phyloP scores from a whole-genome alignment of 35 echinoderm and acorn worm species.

The Apostichopus californicus region DNA sequence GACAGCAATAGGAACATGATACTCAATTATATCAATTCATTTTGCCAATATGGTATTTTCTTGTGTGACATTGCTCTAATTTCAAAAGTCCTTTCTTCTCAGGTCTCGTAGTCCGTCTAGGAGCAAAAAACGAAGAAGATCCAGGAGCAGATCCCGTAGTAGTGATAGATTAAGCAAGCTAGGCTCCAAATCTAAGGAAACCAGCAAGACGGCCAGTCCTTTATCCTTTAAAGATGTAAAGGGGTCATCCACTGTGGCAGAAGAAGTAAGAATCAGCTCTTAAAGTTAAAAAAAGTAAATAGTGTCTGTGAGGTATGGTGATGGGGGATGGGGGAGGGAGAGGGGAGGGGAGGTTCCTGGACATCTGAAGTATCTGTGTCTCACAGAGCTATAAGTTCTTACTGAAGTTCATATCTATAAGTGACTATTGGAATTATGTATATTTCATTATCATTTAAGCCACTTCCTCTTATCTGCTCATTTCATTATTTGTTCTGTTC shows the following conservation, averaged over 20 bases:
- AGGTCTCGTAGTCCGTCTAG: conserved; percentile 1
- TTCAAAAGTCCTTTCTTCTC: not conserved
- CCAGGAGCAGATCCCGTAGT: conserved; percentile 7
- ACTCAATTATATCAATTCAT: too few species aligned
- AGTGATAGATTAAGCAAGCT: not conserved
- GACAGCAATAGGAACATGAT: too few species aligned
- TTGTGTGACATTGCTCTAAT: not conserved
- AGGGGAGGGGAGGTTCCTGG: too few species aligned
- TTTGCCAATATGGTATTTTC: too few species aligned
- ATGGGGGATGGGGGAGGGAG: too few species aligned
- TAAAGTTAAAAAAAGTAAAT: too few species aligned
- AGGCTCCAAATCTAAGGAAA: conserved; percentile 14
- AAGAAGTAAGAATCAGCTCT: not conserved
- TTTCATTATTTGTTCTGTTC: not conserved
- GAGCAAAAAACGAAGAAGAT: not conserved
- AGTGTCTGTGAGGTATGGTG: too few species aligned
- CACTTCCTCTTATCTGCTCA: not conserved
- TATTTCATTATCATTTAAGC: too few species aligned
- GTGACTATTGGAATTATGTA: too few species aligned
- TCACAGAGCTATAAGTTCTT: too few species aligned
- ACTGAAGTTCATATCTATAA: too few species aligned
- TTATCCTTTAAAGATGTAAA: conserved; percentile 1
- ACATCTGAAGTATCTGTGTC: too few species aligned
- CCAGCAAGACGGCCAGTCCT: not conserved
- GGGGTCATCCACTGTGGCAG: not conserved